Evolutionary conservation across 2,797 vertebrate species (phyloP).

Genomic region (Emydoidea blandingii): DNA sequence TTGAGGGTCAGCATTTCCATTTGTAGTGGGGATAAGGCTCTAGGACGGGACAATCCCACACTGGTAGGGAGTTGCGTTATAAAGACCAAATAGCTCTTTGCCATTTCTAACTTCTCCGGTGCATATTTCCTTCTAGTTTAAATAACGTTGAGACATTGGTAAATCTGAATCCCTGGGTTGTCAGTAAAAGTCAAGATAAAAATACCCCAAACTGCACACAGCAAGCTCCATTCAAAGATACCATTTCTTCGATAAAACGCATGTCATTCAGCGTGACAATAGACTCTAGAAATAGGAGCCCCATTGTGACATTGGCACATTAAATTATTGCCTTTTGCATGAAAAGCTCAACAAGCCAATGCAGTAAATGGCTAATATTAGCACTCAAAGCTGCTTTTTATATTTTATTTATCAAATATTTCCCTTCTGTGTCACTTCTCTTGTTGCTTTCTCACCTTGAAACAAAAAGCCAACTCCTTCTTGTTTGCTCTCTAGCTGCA

Average conservation of each 20-base stretch:
- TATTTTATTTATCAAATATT: conserved; percentile 67
- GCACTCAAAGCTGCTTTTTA: conserved; percentile 49
- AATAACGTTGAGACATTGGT: background rate
- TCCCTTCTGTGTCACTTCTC: conserved; percentile 40
- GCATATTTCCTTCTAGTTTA: background rate
- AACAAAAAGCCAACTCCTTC: conserved; percentile 16
- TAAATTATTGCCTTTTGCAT: conserved; percentile 69
- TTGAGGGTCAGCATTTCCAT: background rate
- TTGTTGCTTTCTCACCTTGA: conserved; percentile 39
- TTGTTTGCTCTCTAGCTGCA: conserved; percentile 12
- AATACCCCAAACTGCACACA: conserved; percentile 42
- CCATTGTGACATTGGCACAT: conserved; percentile 54
- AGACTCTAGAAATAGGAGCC: conserved; percentile 69
- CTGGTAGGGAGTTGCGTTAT: background rate
- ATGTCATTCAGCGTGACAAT: conserved; percentile 64
- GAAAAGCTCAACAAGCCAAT: conserved; percentile 56
- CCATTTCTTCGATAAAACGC: conserved; percentile 55
- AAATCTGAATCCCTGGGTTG: conserved; percentile 19
- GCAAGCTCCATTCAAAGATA: conserved; percentile 56
- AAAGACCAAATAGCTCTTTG: background rate
- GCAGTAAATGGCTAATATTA: conserved; percentile 67
- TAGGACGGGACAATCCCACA: background rate
- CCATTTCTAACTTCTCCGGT: background rate
- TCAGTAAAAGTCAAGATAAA: conserved; percentile 49
- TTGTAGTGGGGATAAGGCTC: background rate